Base-by-base conservation (phyloP, 2,888 invertebrate genomes). In the Volucella inanis region DNA sequence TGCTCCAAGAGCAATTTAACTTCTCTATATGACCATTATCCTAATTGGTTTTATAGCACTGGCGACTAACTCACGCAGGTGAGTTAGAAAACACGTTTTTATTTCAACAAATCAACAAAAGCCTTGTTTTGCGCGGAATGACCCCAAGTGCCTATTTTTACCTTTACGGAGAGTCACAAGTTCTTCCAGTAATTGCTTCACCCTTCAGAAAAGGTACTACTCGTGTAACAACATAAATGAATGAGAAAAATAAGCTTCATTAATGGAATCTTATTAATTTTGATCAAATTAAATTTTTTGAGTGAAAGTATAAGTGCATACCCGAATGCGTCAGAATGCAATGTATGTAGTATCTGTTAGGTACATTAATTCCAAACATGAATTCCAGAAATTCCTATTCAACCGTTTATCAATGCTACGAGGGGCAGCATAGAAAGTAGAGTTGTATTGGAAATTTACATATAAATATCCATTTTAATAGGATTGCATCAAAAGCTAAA, bases 181-280 rank as follows among this genome's bases (percentile, higher is more conserved):
- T 62, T 50, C 68, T 68, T 50, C 54, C 47, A 61, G 41, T 61
- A 77, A 82, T 82, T 71, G 65, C 77, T 67, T 77, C 55, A 47
- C n/a, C 39, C 65, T 57, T 39, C 43, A 15, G 11, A 43, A 70
- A 55, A 57, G 38, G 1, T 12, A 18, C n/a, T 45, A 45, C 12
- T 45, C 12, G n/a, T 45, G 0, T 0, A 68, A 41, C 52, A 9
- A 18, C 45, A 31, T 43, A 55, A 59, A 54, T 45, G 49, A n/a
- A 47, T 38, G 15, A n/a, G 47, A 41, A 61, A 70, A 75, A 81
- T 54, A 67, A 62, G 39, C 54, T 70, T 75, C 79, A 84, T 79
- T 84, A 79, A 84, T 74, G 74, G 76, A 85, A 85, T 85, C 71
- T 80, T 85, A 85, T 80, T 80, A 85, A 85, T 80, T 85, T 85